Base-by-base conservation (phyloP, 2,797 vertebrate genomes). In the Okamejei kenojei region DNA sequence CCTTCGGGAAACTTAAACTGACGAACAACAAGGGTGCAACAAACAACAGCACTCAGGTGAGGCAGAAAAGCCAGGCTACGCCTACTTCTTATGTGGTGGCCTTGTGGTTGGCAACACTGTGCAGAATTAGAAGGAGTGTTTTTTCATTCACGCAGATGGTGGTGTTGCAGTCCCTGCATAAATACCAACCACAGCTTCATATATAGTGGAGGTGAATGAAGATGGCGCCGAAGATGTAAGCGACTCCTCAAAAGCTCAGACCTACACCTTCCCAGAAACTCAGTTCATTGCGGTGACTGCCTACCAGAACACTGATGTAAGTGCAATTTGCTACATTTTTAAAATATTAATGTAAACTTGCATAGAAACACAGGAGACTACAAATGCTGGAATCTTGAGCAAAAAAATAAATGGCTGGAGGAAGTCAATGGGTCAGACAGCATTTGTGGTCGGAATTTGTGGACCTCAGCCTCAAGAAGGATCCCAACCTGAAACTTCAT, bases 221-320 rank as follows among this genome's bases (percentile, higher is more conserved):
- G 99, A 99, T 5, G 98, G 99, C 0, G 98, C 99, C 73, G 99
- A 99, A 95, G 98, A 99, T 95, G 95, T 99, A 94, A 99, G 97
- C 63, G 98, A 97, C 71, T 98, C 98, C 93, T 97, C 98, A 13
- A 98, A 99, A 95, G 98, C 98, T 0, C 99, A 99, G 93, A 99
- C 98, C 0, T 99, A 99, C 94, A 98, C 98, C 73, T 99, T 99
- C 94, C 98, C 98, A 4, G 99, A 99, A 95, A 99, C 98, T 0
- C 99, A 99, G 96, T 99, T 99, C 95, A 99, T 99, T 93, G 99
- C 99, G 0, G 99, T 99, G 94, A 99, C 99, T 0, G 99, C 99
- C 0, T 99, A 99, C 96, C 99, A 99, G 95, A 99, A 99, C 94
- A 99, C 99, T 7, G 98, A 99, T 61, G 98, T 99, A 96, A 99